Percentiles rank a stretch among this genome's conserved stretches.
Evolutionary conservation across 2,888 invertebrate genomes (phyloP).

Genomic region (Pharmacophagus antenor): DNA sequence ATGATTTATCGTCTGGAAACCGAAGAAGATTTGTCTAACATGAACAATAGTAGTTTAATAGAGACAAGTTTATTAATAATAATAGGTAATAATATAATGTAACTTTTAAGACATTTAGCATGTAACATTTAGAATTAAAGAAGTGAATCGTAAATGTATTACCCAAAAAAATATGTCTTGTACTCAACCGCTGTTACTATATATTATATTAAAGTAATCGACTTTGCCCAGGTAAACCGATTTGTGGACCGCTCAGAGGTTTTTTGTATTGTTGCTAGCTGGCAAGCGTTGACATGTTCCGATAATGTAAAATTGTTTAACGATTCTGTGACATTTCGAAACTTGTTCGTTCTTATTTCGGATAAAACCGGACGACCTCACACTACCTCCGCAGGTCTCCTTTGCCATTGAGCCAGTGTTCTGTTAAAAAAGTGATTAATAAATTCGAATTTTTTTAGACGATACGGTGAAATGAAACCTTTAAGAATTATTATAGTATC

Average conservation of each 20-base stretch:
- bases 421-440: neutral
- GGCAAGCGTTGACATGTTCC: constrained; percentile 39
- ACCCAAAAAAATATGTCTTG: too few relatives aligned
- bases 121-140: too few relatives aligned
- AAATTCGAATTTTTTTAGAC: neutral
- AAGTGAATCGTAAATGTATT: too few relatives aligned
- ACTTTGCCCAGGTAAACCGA: constrained; percentile 7
- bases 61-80: neutral
- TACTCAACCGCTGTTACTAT: neutral
- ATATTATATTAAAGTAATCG: neutral
- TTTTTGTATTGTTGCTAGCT: constrained; percentile 43
- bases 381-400: constrained; percentile 47
- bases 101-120: too few relatives aligned
- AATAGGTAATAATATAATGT: neutral
- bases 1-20: too few relatives aligned
- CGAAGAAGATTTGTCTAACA: too few relatives aligned
- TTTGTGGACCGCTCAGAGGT: constrained; percentile 13
- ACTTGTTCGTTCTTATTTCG: constrained; percentile 61
- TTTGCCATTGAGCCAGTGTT: constrained; percentile 25
- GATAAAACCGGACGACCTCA: constrained; percentile 66
- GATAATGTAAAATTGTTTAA: constrained; percentile 36
- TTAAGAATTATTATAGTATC: too few relatives aligned
- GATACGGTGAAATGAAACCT: too few relatives aligned
- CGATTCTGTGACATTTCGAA: constrained; percentile 64
- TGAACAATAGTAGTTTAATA: too few relatives aligned